phyloP scores from a whole-genome alignment of 2,113 vertebrate genomes.

The Bungarus multicinctus region DNA sequence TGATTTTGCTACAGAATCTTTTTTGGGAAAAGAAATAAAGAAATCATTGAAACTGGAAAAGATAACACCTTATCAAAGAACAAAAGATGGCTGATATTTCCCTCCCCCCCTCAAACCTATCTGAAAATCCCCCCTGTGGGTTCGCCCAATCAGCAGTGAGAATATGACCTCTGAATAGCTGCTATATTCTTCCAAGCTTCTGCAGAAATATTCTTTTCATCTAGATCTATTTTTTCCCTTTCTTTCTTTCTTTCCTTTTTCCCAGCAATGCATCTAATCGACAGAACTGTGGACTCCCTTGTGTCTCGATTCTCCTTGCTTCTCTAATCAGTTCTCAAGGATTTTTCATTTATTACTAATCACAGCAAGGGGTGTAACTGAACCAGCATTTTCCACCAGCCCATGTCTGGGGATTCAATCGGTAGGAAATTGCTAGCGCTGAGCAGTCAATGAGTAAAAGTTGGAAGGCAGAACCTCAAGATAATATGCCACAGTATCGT shows the following conservation, averaged over 20 bases:
- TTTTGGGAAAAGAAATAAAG: too few species aligned
- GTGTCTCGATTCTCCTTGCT: conserved; percentile 9
- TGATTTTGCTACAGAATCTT: conserved; percentile 1
- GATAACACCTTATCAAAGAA: conserved; percentile 1
- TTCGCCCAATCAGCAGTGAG: conserved; percentile 5
- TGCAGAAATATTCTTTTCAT: conserved; percentile 12
- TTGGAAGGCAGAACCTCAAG: neutral
- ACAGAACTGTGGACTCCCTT: neutral
- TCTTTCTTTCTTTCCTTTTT: neutral
- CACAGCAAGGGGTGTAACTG: conserved; percentile 6
- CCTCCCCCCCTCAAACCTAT: neutral
- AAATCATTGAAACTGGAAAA: neutral
- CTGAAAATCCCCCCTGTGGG: conserved; percentile 4
- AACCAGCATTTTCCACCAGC: conserved; percentile 27
- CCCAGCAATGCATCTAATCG: conserved; percentile 12
- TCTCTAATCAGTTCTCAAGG: conserved; percentile 42
- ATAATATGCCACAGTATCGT: neutral
- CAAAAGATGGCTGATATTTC: neutral
- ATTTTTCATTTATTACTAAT: conserved; percentile 44
- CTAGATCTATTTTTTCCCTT: neutral
- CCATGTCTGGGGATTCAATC: neutral
- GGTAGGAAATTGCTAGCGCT: neutral
- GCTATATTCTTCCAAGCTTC: neutral
- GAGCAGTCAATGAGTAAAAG: neutral
- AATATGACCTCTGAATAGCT: conserved; percentile 2